Conservation (phyloP, 2,113 vertebrate species). For the Tichodroma muraria region DNA sequence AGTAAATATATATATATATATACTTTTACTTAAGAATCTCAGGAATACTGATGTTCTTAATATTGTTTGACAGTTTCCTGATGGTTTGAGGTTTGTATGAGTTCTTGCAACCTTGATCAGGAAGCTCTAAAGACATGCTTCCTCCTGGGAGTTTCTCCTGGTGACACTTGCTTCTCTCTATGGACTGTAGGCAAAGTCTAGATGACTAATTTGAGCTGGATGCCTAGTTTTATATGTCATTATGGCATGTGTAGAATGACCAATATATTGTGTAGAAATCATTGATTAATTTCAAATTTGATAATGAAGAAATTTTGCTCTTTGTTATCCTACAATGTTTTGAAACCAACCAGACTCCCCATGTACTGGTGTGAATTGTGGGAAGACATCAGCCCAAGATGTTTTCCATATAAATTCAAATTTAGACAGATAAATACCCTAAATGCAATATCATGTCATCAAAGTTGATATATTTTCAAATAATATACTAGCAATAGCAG, state of each 20-base stretch:
- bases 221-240: not conserved
- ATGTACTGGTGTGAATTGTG: not conserved
- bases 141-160: not conserved
- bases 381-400: not conserved
- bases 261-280: not conserved
- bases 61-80: not conserved
- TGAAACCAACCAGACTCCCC: not conserved
- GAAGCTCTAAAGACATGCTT: not conserved
- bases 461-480: not conserved
- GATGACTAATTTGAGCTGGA: not conserved
- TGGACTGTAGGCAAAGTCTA: not conserved
- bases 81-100: not conserved
- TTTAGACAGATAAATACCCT: not conserved
- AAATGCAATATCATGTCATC: not conserved
- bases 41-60: not conserved
- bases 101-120: not conserved
- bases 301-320: not conserved
- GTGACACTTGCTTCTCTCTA: not conserved
- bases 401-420: not conserved
- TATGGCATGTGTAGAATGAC: not conserved
- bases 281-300: not conserved
- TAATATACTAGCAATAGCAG: not conserved
- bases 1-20: too few species aligned
- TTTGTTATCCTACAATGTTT: not conserved
- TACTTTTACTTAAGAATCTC: not conserved